Base-by-base conservation (phyloP, 1,140 invertebrate species). In the Ridgeia piscesae region DNA sequence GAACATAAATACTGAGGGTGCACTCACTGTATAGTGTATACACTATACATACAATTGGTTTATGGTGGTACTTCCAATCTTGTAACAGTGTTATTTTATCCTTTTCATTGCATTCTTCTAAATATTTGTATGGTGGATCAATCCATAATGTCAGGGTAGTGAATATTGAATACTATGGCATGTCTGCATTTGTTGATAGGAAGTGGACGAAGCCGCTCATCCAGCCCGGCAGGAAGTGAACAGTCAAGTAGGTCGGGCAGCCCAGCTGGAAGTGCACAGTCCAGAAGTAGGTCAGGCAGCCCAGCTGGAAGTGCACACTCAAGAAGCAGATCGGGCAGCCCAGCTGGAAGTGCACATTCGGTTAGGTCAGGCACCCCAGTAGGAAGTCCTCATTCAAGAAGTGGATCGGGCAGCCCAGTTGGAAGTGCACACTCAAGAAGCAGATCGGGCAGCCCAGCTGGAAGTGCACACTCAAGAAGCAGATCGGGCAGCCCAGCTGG, bases 321-420 rank as follows among this genome's bases (percentile, higher is more conserved):
- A 42, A 42, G 89, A 89, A 89, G 89, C 14, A 34, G 89, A 9
- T 89, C 89, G 33, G 33, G 33, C 42, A 42, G 42, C 42, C 42
- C 42, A 42, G 42, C 42, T 42, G 42, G 42, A 42, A 42, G 42
- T 89, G 33, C 89, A 33, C 89, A 34, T 42, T 27, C 27, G 58
- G n/a, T 17, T 90, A 90, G 89, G 89, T 90, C 89, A 14, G 35
- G 89, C 89, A 34, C 27, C 17, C 35, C 89, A 89, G 92, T 17
- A 14, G 58, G 58, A 77, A 77, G 93, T 92, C 93, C 93, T 77
- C 91, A 58, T 34, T 33, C 89, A 6, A 42, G 42, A 42, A 93
- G 93, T 89, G 77, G 91, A 1, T 89, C 89, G n/a, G n/a, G 89
- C 89, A 77, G 58, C 4, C 58, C 58, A 77, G 58, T 21, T 77